Base-by-base conservation (phyloP, 1,140 invertebrate genomes). In the Pinna nobilis region DNA sequence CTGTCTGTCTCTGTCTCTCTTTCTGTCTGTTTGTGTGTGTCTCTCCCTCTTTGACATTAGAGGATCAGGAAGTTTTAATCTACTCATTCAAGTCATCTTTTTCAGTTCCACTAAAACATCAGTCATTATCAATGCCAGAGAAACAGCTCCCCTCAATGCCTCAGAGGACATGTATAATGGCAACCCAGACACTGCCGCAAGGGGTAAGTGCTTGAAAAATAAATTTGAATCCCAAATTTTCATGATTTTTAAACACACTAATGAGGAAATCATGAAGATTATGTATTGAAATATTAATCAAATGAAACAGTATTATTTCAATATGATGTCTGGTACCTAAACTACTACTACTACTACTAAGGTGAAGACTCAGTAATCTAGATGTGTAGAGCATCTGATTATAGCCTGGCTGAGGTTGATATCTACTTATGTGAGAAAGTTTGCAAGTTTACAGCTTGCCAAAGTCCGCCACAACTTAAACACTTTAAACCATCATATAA, bases 71-170 rank as follows among this genome's bases (percentile, higher is more conserved):
- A 47, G 9, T 44, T 28, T 23, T 4, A 65, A 30, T 65, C 7
- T 15, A 33, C n/a, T 23, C 23, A 23, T 4, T 57, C 6, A n/a
- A 39, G 7, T 64, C 47, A 33, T 41, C 55, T 30, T 7, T 70
- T 63, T 33, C 59, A 83, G 79, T 50, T 71, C 75, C n/a, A 78
- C 47, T 5, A 33, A 70, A 41, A 77, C 50, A 35, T 53, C 76
- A 15, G 51, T 66, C 15, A 39, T 74, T 1, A 76, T 86, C 32
- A 80, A 87, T 73, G 84, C 82, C 18, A 60, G 88, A 55, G 88
- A 88, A 73, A 81, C 73, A 23, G 88, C 88, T n/a, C 86, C 88
- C 33, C 47, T 33, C 11, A 53, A 44, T n/a, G 83, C 87, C n/a
- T 80, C 65, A n/a, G 68, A 79, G 47, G 70, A 83, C 41, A 89